phyloP scores from a whole-genome alignment of 2,113 vertebrate genomes.

The Probosciger aterrimus region DNA sequence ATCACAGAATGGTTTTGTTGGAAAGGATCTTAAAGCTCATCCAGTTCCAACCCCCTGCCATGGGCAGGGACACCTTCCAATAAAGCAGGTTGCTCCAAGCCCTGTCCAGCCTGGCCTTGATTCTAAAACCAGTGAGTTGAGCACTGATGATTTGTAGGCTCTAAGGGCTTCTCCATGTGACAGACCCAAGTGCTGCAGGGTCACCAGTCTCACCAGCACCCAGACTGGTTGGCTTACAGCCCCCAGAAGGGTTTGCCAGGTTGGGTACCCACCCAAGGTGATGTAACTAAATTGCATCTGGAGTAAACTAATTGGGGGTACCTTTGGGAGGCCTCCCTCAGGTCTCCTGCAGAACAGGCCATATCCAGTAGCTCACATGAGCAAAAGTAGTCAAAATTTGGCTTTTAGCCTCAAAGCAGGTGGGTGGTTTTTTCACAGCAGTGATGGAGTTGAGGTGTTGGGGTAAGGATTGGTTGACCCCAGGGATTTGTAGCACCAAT shows the following conservation, averaged over 20 bases:
- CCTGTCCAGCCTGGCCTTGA: not conserved
- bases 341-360: not conserved
- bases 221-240: not conserved
- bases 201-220: not conserved
- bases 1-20: not conserved
- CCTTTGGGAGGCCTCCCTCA: not conserved
- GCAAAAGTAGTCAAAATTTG: not conserved
- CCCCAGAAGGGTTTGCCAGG: not conserved
- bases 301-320: not conserved
- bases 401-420: not conserved
- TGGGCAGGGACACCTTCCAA: not conserved
- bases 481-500: not conserved
- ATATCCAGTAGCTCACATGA: not conserved
- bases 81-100: not conserved
- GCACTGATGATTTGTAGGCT: not conserved
- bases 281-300: not conserved
- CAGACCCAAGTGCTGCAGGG: not conserved
- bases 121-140: not conserved
- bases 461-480: not conserved
- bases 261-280: not conserved
- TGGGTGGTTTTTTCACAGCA: not conserved
- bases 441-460: accelerated
- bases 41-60: not conserved
- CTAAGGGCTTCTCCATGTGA: not conserved
- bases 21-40: not conserved